These are phyloP conservation scores for Julus scandinavius DNA, from an alignment of 2,888 invertebrate species.

Conservation along the genomic window DNA sequence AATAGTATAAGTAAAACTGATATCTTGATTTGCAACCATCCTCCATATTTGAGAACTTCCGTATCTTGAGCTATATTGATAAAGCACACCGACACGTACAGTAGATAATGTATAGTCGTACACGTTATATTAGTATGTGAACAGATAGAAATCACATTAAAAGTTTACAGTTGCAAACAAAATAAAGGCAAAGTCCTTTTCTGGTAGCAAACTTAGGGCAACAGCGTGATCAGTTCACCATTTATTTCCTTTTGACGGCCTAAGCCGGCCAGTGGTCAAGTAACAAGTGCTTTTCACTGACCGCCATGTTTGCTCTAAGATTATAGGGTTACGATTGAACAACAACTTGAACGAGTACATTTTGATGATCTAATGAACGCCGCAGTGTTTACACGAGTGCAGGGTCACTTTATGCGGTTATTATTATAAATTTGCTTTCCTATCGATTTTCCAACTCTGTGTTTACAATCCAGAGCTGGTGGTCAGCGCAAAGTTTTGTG, in stretches of 20 bases:
- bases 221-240: neutral
- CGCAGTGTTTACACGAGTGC: conserved; percentile 44
- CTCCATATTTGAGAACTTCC: too few relatives aligned
- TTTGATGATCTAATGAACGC: conserved; percentile 46
- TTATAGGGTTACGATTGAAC: conserved; percentile 9
- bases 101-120: too few relatives aligned
- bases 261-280: conserved; percentile 40
- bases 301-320: conserved; percentile 45
- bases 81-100: neutral
- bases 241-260: conserved; percentile 12
- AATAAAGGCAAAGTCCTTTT: neutral
- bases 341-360: conserved; percentile 39
- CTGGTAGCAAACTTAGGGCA: neutral
- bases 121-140: too few relatives aligned
- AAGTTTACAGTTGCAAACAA: neutral
- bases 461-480: conserved; percentile 7
- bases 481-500: neutral
- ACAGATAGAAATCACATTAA: neutral
- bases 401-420: conserved; percentile 32
- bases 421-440: conserved; percentile 38
- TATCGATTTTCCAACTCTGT: conserved; percentile 33
- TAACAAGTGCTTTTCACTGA: conserved; percentile 39
- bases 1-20: too few relatives aligned
- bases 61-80: too few relatives aligned
- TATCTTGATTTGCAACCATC: too few relatives aligned